Evolutionary conservation across 2,797 vertebrate species (phyloP), one percentile per base, ranked within the genome.

Genomic region (Craterocephalus amniculus): DNA sequence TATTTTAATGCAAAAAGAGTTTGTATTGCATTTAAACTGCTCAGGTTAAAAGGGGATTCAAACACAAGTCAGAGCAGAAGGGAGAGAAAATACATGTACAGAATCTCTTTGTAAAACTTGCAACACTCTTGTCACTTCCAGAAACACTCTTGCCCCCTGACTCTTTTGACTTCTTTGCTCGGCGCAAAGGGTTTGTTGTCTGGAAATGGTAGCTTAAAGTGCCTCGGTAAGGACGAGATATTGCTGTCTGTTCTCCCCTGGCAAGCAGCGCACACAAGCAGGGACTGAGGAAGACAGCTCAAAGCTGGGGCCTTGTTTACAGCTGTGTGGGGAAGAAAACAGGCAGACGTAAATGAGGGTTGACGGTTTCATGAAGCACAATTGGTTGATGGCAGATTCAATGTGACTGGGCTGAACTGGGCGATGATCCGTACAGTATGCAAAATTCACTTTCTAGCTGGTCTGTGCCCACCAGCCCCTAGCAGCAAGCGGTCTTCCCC

Each of bases 391-490:
- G 94, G 93, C 95, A 96, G 96, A 99, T 99, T 96, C 94, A 95
- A 97, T 96, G 95, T 98, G 97, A 99, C 98, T 98, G 95, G 91
- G 94, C 96, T 97, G 97, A 96, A 97, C 96, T 95, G 96, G 96
- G 96, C 95, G 96, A 95, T 97, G 98, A 99, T 99, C 97, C 96
- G 95, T 98, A 97, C 97, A 99, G 96, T 97, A 97, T 98, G 97
- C 96, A 96, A 96, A 97, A 96, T 95, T 96, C 96, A 95, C 95
- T 96, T 94, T 94, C 94, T 95, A 94, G 96, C 97, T 97, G 96
- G 97, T 98, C 95, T 95, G 95, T 95, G 96, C 96, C 96, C 97
- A 98, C 97, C 96, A 97, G 97, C 96, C 95, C 95, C 96, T 95
- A 88, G 91, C 94, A 91, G 91, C 83, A 9, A 95, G 94, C 93